These are phyloP conservation scores for Cerceris rybyensis DNA, from an alignment of 2,888 invertebrate genomes.

Conservation along the genomic window DNA sequence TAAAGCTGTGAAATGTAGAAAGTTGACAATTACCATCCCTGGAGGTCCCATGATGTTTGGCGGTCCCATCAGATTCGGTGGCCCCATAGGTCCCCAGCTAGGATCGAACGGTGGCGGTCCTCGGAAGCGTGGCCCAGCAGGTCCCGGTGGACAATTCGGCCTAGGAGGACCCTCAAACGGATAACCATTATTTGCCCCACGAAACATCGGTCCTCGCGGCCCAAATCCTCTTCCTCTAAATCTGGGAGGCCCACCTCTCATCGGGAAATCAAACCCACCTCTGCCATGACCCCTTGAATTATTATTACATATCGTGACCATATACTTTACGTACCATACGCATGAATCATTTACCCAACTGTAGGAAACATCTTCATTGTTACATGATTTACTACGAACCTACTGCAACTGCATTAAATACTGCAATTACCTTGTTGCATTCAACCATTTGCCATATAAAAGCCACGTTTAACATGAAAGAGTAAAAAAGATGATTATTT, in stretches of 20 bases:
- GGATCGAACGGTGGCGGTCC: constrained; percentile 86
- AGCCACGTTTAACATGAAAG: too few species aligned
- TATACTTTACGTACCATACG: constrained; percentile 53
- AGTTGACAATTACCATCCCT: constrained; percentile 79
- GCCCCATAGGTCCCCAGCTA: constrained; percentile 88
- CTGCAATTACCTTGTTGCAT: not conserved
- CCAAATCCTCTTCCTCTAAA: constrained; percentile 87
- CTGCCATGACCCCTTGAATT: constrained; percentile 80
- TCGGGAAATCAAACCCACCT: constrained; percentile 79
- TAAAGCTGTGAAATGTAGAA: not conserved
- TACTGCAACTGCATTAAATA: not conserved
- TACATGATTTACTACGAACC: not conserved
- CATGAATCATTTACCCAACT: constrained; percentile 49
- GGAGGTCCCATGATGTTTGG: constrained; percentile 82
- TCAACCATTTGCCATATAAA: too few species aligned
- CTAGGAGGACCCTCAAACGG: constrained; percentile 83
- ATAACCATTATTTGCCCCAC: constrained; percentile 82
- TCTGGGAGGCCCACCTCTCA: constrained; percentile 84
- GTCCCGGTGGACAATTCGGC: constrained; percentile 81
- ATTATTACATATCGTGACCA: constrained; percentile 54
- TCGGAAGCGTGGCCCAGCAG: constrained; percentile 81
- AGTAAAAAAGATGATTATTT: not conserved
- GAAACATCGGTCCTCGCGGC: constrained; percentile 82
- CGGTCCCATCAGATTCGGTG: constrained; percentile 83
- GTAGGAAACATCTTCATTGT: constrained; percentile 21